These are phyloP conservation scores for Cephus cinctus DNA, from an alignment of 1,140 invertebrate genomes.

Conservation along the genomic window DNA sequence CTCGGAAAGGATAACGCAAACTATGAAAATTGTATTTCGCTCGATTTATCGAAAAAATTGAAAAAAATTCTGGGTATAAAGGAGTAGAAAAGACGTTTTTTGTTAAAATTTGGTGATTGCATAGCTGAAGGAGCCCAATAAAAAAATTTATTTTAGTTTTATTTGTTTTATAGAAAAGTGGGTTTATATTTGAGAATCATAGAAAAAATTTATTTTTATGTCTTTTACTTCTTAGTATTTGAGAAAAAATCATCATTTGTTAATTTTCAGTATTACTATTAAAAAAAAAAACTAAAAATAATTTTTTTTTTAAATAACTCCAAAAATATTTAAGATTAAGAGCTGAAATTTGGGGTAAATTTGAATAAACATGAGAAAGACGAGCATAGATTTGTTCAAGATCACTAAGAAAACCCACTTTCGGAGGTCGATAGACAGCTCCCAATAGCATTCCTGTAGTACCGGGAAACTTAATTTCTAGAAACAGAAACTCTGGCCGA, in stretches of 20 bases:
- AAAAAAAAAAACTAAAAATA: conserved; percentile 11
- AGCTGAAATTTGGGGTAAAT: conserved; percentile 2
- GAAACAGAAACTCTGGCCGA: too few relatives aligned
- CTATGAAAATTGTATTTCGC: too few relatives aligned
- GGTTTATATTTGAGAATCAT: conserved; percentile 9
- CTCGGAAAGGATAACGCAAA: too few relatives aligned
- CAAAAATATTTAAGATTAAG: not conserved
- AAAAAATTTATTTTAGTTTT: conserved; percentile 11
- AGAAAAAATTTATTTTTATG: conserved; percentile 7
- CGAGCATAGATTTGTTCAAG: too few relatives aligned
- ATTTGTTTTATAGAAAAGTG: not conserved
- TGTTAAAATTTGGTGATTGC: conserved; percentile 11
- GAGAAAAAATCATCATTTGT: conserved; percentile 12
- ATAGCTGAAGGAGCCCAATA: conserved; percentile 7
- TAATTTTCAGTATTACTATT: conserved; percentile 15
- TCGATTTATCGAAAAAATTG: not conserved
- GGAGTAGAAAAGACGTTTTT: conserved; percentile 12
- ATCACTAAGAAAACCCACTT: too few relatives aligned
- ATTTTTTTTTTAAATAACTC: conserved; percentile 3
- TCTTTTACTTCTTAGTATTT: conserved; percentile 11
- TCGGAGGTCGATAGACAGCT: too few relatives aligned
- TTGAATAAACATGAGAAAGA: too few relatives aligned
- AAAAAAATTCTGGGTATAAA: conserved; percentile 11
- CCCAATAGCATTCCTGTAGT: too few relatives aligned
- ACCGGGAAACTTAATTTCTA: too few relatives aligned